Evolutionary conservation across 2,888 invertebrate genomes (phyloP).

Genomic region (Nymphalis polychloros): DNA sequence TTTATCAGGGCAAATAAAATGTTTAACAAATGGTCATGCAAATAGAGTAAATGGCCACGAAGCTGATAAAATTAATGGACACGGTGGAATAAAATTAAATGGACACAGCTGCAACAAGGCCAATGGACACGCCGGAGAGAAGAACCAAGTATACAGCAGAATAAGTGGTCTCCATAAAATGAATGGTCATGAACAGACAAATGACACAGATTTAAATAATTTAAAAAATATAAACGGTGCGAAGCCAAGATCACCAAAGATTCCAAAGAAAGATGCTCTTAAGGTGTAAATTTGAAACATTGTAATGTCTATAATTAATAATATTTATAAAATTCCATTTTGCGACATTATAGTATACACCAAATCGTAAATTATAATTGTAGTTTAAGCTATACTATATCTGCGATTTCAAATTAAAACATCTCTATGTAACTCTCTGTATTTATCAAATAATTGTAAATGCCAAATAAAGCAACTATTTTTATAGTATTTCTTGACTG

Average conservation of each 20-base stretch:
- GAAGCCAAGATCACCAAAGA: conserved; percentile 71
- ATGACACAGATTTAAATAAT: conserved; percentile 47
- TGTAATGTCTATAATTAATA: conserved; percentile 49
- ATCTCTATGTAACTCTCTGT: conserved; percentile 27
- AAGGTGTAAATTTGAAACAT: conserved; percentile 61
- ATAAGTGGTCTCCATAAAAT: conserved; percentile 43
- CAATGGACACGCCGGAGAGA: conserved; percentile 45
- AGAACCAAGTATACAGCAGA: conserved; percentile 47
- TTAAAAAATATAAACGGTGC: conserved; percentile 54
- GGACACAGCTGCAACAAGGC: conserved; percentile 38
- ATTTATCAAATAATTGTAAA: conserved; percentile 48
- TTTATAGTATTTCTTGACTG: conserved; percentile 72
- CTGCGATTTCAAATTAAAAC: conserved; percentile 17
- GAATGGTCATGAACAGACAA: conserved; percentile 37
- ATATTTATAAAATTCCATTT: conserved; percentile 71
- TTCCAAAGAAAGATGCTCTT: conserved; percentile 71
- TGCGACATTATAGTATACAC: conserved; percentile 61
- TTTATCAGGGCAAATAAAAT: conserved; percentile 70
- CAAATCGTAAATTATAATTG: conserved; percentile 32
- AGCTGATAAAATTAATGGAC: conserved; percentile 39
- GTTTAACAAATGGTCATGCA: conserved; percentile 45
- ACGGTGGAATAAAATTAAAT: conserved; percentile 40
- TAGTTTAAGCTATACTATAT: conserved; percentile 23
- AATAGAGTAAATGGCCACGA: conserved; percentile 43
- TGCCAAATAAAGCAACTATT: conserved; percentile 77